Evolutionary conservation across 2,888 invertebrate genomes (phyloP).

Genomic region (Sinhomidia bicolor): DNA sequence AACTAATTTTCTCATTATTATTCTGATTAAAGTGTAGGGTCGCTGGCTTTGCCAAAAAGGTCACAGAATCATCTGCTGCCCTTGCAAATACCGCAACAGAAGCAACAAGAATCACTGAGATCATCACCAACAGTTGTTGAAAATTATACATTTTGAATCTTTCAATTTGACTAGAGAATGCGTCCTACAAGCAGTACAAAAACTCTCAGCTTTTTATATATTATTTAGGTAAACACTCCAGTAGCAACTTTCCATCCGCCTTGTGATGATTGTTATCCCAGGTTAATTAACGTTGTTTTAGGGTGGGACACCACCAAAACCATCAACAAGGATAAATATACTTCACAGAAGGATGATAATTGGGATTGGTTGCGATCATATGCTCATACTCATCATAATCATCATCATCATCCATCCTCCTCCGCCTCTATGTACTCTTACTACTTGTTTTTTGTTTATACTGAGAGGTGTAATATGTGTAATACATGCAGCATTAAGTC

Average conservation of each 20-base stretch:
- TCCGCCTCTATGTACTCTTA: too few relatives aligned
- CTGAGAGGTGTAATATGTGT: too few relatives aligned
- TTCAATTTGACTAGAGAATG: not conserved
- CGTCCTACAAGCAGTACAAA: not conserved
- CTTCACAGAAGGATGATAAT: slow-evolving; percentile 1
- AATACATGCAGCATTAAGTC: not conserved
- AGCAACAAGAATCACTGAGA: slow-evolving; percentile 42
- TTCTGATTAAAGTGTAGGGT: slow-evolving; percentile 55
- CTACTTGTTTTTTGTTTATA: too few relatives aligned
- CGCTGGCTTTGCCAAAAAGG: slow-evolving; percentile 57
- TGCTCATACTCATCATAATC: slow-evolving; percentile 15
- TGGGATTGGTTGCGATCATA: slow-evolving; percentile 15
- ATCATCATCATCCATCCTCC: too few relatives aligned
- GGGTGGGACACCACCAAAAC: slow-evolving; percentile 35
- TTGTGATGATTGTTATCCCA: not conserved
- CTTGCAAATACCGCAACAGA: slow-evolving; percentile 31
- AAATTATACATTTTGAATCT: slow-evolving; percentile 35
- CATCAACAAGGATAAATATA: too few relatives aligned
- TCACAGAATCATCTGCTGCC: slow-evolving; percentile 58
- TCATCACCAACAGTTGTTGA: not conserved
- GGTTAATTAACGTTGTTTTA: slow-evolving; percentile 30
- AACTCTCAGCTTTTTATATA: too few relatives aligned
- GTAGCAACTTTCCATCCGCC: not conserved
- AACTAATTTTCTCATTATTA: slow-evolving; percentile 55
- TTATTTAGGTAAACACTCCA: too few relatives aligned